A percentile compares a stretch with the other conserved stretches of the same genome.
These are phyloP conservation scores for Oryzias celebensis DNA, from an alignment of 2,113 vertebrate species.

Conservation along the genomic window DNA sequence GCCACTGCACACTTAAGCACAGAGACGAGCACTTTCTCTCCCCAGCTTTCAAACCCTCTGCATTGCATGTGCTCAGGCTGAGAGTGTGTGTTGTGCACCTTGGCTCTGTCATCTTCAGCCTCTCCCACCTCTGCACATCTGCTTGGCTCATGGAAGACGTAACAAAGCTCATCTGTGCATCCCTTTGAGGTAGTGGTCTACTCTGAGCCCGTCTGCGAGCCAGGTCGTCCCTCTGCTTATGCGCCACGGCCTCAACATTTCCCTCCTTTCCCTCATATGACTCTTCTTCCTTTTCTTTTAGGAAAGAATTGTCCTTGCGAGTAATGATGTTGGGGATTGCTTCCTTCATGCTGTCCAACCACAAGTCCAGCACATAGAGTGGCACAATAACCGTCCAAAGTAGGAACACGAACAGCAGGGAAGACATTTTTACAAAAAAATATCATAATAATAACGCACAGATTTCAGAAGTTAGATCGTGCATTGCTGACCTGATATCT, in stretches of 20 bases:
- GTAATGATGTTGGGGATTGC: slow-evolving; percentile 59
- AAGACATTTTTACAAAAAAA: slow-evolving; percentile 27
- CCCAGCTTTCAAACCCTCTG: slow-evolving; percentile 20
- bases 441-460: too few species aligned
- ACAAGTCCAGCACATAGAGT: slow-evolving; percentile 25
- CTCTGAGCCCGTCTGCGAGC: slow-evolving; percentile 75
- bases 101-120: slow-evolving; percentile 83
- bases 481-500: slow-evolving; percentile 61
- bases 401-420: slow-evolving; percentile 13
- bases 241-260: slow-evolving; percentile 63
- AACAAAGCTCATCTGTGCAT: slow-evolving; percentile 70
- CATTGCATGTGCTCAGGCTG: slow-evolving; percentile 14
- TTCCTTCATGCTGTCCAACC: slow-evolving; percentile 62
- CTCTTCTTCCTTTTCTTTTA: slow-evolving; percentile 58
- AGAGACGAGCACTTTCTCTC: slow-evolving; percentile 9
- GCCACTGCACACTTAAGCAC: not conserved
- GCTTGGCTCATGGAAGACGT: slow-evolving; percentile 82
- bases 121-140: slow-evolving; percentile 92
- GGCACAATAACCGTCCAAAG: slow-evolving; percentile 26
- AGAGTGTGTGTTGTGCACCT: slow-evolving; percentile 81
- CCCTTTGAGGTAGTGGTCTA: slow-evolving; percentile 66
- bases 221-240: slow-evolving; percentile 83
- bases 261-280: slow-evolving; percentile 63
- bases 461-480: not conserved
- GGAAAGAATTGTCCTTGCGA: slow-evolving; percentile 60